Evolutionary conservation across 2,797 vertebrate genomes (phyloP), one percentile per base, ranked within the genome.

Genomic region (Sebastiscus tertius): DNA sequence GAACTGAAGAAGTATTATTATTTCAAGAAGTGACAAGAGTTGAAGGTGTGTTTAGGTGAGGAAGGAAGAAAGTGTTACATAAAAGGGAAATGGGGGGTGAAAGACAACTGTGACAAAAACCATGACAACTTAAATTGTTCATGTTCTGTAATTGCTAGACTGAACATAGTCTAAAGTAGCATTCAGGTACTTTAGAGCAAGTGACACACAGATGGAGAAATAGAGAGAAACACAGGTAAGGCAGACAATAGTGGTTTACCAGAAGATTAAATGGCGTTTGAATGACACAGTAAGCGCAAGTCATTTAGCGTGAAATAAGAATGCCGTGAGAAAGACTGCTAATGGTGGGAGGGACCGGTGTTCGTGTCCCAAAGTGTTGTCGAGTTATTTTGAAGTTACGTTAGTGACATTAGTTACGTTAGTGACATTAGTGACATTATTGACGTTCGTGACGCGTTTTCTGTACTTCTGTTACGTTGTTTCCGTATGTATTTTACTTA

Each of bases 61-160:
- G 33, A 69, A 85, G 8, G 33, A 69, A 49, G 58, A 81, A 66
- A 72, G 58, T 77, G 69, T 75, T 71, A 69, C 59, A 79, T 69
- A 12, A 77, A 80, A 82, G 74, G 85, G 68, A 92, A 90, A 88
- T 84, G 49, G 82, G 78, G 78, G 71, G 78, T 88, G 82, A 92
- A 90, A 82, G 84, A 80, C 79, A 76, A 75, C 70, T 27, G 75
- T 13, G 69, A 67, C 65, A 59, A 80, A 82, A 84, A 70, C 56
- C 70, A 64, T 56, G 74, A 71, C 79, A 87, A 71, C 82, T 49
- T 70, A 62, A 84, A 87, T 83, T 81, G 86, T 81, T 87, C n/a
- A 9, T 75, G 42, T 46, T 46, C 42, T 46, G 80, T 84, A 83
- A 88, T 91, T 83, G 81, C 49, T 39, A 6, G 46, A 33, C 61